These are phyloP conservation scores for Orthosia cruda DNA, from an alignment of 2,888 invertebrate species.

Conservation along the genomic window DNA sequence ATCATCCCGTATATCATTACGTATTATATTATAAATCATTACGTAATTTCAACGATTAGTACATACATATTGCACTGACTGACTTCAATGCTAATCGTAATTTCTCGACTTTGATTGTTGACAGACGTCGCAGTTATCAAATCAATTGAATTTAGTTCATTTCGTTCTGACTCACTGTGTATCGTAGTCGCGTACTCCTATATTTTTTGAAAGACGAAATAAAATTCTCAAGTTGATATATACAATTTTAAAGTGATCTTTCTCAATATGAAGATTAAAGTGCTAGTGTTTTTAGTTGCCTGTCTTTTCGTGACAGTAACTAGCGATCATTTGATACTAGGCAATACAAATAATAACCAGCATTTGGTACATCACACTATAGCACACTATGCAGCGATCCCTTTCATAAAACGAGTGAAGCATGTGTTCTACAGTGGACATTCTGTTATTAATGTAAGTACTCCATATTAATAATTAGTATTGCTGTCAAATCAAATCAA, in stretches of 20 bases:
- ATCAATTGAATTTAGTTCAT: slow-evolving; percentile 36
- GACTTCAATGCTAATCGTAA: slow-evolving; percentile 10
- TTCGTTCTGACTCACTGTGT: slow-evolving; percentile 23
- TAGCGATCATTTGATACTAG: slow-evolving; percentile 76
- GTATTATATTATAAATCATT: background rate
- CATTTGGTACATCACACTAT: slow-evolving; percentile 72
- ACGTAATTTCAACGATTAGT: slow-evolving; percentile 9
- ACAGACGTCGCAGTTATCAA: slow-evolving; percentile 5
- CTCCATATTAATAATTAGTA: no score
- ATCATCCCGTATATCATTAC: background rate
- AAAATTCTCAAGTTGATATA: background rate
- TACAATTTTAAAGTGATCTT: slow-evolving; percentile 10
- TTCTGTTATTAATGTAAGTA: slow-evolving; percentile 77
- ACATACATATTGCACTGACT: slow-evolving; percentile 6
- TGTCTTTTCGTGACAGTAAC: slow-evolving; percentile 53
- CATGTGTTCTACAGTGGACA: slow-evolving; percentile 77
- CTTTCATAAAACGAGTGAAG: slow-evolving; percentile 76
- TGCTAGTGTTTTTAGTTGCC: slow-evolving; percentile 61
- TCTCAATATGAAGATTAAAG: slow-evolving; percentile 67
- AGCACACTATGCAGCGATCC: slow-evolving; percentile 72
- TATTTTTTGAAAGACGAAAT: background rate
- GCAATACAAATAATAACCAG: slow-evolving; percentile 72
- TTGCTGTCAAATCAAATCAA: no score
- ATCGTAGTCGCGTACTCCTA: slow-evolving; percentile 25
- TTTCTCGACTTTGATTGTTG: slow-evolving; percentile 24